Evolutionary conservation across 2,113 vertebrate genomes (phyloP).

Genomic region (Ranitomeya imitator): DNA sequence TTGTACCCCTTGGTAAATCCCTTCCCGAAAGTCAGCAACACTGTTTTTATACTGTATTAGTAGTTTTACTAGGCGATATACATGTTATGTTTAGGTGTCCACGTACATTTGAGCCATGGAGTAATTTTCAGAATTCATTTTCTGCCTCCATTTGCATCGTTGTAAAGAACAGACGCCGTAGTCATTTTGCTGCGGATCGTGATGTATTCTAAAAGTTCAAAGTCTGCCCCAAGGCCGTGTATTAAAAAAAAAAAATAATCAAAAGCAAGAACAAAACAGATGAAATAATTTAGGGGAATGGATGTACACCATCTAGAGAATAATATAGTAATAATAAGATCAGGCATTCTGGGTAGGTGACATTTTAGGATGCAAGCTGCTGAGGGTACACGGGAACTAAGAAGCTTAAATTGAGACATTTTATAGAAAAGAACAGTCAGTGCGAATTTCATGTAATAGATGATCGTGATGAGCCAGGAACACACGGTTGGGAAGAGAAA

Average conservation of each 20-base stretch:
- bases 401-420: neutral
- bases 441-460: neutral
- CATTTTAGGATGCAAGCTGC: neutral
- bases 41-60: too few relatives aligned
- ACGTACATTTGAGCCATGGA: neutral
- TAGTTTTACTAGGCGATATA: too few relatives aligned
- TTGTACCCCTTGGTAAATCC: too few relatives aligned
- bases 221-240: neutral
- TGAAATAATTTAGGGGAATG: neutral
- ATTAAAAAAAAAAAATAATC: neutral
- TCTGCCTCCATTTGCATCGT: neutral
- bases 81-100: too few relatives aligned
- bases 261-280: slow-evolving; percentile 14
- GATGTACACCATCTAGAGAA: neutral
- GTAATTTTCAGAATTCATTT: neutral
- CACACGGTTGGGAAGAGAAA: neutral
- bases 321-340: neutral
- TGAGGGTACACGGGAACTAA: neutral
- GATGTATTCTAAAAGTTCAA: neutral
- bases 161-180: neutral
- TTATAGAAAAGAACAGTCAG: neutral
- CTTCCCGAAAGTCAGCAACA: too few relatives aligned
- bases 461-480: neutral
- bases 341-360: neutral
- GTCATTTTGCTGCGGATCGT: neutral